phyloP scores from a whole-genome alignment of 2,797 vertebrate genomes.

The Crotalus adamanteus region DNA sequence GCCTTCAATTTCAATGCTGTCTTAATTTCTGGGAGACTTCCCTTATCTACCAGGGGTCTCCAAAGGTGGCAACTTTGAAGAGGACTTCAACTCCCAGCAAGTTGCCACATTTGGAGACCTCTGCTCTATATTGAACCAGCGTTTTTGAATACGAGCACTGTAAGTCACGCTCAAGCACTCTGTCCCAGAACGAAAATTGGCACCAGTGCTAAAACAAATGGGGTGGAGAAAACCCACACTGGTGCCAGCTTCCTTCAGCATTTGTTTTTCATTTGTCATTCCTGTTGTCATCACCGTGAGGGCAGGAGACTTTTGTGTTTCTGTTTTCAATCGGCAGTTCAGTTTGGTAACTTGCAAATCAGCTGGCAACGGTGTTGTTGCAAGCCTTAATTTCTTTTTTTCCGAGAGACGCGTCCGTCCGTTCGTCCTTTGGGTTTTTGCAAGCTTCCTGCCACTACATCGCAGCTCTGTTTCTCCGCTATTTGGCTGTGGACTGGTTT shows the following conservation, averaged over 20 bases:
- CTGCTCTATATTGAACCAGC: not conserved
- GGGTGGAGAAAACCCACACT: no score
- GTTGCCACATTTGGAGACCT: not conserved
- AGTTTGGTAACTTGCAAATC: not conserved
- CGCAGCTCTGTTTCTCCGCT: no score
- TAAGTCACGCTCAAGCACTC: not conserved
- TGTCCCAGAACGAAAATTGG: not conserved
- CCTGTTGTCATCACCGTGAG: no score
- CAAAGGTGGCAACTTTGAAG: no score
- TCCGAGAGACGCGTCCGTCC: not conserved
- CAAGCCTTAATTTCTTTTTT: not conserved
- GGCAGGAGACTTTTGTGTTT: not conserved
- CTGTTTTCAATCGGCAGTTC: not conserved
- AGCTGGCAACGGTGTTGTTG: no score
- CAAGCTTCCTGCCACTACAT: no score
- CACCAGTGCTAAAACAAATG: not conserved
- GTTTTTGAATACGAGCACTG: not conserved
- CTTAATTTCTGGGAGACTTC: not conserved
- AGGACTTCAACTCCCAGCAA: not conserved
- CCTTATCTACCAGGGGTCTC: no score
- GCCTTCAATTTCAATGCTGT: not conserved
- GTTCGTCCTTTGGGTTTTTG: not conserved
- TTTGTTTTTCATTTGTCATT: not conserved
- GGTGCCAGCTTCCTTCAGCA: not conserved
- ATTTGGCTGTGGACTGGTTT: no score